Evolutionary conservation across 2,797 vertebrate genomes (phyloP), one percentile per base, ranked within the genome.

Genomic region (Zenarchopterus dispar): DNA sequence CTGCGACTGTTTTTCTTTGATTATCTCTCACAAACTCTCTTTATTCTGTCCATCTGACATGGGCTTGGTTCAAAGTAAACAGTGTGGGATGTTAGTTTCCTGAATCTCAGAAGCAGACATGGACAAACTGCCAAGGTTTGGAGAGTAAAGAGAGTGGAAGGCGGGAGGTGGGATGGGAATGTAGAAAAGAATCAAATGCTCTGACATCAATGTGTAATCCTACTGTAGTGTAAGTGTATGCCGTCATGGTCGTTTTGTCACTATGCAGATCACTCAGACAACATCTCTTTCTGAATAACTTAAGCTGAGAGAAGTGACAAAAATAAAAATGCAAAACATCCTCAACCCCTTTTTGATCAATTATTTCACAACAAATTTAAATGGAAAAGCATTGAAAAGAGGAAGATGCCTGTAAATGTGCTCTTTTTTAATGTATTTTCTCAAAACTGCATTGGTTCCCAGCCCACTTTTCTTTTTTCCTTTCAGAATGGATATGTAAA

Each of bases 21-120:
- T 50, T 36, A 18, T 60, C 26, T 31, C 41, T 19, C 19, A 48
- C 44, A 59, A 36, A 57, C 51, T 56, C 26, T 26, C 44, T 51
- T 63, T 49, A 39, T 57, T 55, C 52, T 3, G 16, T 72, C 53
- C 39, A 50, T 75, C 54, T 51, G 67, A 70, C 58, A 44, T 17
- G 0, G 23, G 71, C 69, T 74, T 70, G 73, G 75, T 59, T 43
- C 8, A 18, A 62, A 48, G 67, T 75, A 66, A 82, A 78, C 74
- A 67, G 55, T 60, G 62, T 68, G 67, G 65, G 64, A 65, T 45
- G 39, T 5, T 8, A 39, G 48, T 22, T 68, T 58, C 55, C 67
- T 73, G 66, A 71, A 70, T 75, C 65, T 58, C 6, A 65, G 56
- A 52, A 52, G 63, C 62, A 70, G 56, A 68, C 57, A n/a, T 16